Evolutionary conservation across 2,888 invertebrate genomes (phyloP).

Genomic region (Conops quadrifasciatus): DNA sequence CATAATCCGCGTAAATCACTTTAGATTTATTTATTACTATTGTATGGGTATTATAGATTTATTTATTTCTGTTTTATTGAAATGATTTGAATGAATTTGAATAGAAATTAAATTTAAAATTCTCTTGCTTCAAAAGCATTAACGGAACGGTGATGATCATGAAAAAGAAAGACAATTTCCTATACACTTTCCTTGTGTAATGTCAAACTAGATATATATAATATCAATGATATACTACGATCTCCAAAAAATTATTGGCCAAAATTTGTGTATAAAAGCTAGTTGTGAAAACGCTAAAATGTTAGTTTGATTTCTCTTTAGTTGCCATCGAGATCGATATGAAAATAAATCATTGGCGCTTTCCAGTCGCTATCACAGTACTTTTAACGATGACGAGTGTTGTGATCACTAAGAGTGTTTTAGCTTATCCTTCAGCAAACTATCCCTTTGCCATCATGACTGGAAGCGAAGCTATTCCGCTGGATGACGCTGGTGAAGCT

Average conservation of each 20-base stretch:
- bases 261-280: slow-evolving; percentile 39
- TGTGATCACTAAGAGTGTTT: background rate
- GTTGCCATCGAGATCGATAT: slow-evolving; percentile 25
- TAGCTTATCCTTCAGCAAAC: background rate
- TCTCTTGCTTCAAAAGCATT: no score
- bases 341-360: slow-evolving; percentile 10
- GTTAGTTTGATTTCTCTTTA: slow-evolving; percentile 31
- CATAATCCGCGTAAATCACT: slow-evolving; percentile 1
- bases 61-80: background rate
- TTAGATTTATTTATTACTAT: background rate
- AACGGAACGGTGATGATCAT: no score
- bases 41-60: no score
- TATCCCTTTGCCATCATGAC: no score
- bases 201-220: no score
- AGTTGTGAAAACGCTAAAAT: slow-evolving; percentile 22
- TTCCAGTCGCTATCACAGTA: background rate
- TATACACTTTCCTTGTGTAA: no score
- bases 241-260: slow-evolving; percentile 7
- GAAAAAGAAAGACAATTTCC: no score
- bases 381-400: background rate
- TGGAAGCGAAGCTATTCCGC: background rate
- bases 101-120: no score
- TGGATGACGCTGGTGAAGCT: background rate
- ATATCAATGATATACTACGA: no score
- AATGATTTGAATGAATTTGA: background rate